Percentiles rank a stretch among this genome's conserved stretches.
phyloP scores from a whole-genome alignment of 2,113 vertebrate genomes.

The Balaeniceps rex region DNA sequence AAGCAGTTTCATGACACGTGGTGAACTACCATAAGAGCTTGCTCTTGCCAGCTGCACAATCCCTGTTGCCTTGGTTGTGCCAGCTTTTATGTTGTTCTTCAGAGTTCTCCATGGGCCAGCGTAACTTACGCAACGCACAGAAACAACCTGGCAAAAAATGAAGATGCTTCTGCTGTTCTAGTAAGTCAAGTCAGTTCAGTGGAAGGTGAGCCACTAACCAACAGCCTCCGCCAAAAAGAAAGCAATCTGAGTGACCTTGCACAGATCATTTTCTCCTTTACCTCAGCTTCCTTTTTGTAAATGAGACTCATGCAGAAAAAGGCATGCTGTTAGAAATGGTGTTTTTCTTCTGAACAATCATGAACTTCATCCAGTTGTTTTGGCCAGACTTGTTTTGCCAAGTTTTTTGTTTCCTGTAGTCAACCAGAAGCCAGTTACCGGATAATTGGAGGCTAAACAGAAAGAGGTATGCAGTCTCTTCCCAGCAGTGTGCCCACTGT shows the following conservation, averaged over 20 bases:
- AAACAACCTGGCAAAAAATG: not conserved
- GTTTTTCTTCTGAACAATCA: not conserved
- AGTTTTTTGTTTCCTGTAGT: not conserved
- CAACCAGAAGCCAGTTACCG: not conserved
- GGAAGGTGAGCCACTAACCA: not conserved
- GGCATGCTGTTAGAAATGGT: not conserved
- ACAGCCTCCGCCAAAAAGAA: not conserved
- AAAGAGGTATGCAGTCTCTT: not conserved
- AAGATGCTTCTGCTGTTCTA: not conserved
- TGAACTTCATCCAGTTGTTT: not conserved
- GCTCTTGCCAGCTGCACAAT: not conserved
- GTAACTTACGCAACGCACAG: not conserved
- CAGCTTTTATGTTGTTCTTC: not conserved
- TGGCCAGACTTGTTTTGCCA: not conserved
- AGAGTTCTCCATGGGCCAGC: not conserved
- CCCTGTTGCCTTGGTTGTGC: not conserved
- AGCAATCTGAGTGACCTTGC: not conserved
- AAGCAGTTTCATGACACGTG: not conserved
- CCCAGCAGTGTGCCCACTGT: not conserved
- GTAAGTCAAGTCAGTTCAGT: not conserved
- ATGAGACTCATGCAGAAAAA: not conserved
- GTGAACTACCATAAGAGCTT: not conserved
- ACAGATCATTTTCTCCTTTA: not conserved
- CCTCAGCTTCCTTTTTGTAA: conserved; percentile 1
- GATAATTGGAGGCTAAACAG: not conserved